These are phyloP conservation scores for Palaemon carinicauda DNA, from an alignment of 1,140 invertebrate genomes.

Conservation along the genomic window DNA sequence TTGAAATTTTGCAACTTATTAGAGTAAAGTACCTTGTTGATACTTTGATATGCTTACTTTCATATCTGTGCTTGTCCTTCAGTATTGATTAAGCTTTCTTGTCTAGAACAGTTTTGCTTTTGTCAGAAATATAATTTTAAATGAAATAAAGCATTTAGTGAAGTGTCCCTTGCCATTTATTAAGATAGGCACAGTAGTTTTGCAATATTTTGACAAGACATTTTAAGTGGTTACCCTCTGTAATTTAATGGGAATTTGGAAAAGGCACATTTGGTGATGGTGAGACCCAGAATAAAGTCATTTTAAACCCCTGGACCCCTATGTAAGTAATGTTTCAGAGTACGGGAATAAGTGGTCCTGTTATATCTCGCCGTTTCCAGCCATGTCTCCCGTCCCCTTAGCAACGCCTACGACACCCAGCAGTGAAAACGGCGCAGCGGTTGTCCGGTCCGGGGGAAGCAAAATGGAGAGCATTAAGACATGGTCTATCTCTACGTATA, in stretches of 20 bases:
- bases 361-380: slow-evolving; percentile 52
- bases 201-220: too few species aligned
- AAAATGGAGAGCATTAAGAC: slow-evolving; percentile 70
- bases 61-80: too few species aligned
- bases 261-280: neutral
- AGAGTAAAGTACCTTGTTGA: too few species aligned
- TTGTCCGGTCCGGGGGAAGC: slow-evolving; percentile 24
- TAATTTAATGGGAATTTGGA: neutral
- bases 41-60: too few species aligned
- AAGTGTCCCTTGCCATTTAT: too few species aligned
- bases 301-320: slow-evolving; percentile 27
- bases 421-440: slow-evolving; percentile 36
- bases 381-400: slow-evolving; percentile 44
- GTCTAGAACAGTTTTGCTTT: too few species aligned
- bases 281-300: neutral
- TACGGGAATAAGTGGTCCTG: slow-evolving; percentile 50
- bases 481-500: slow-evolving; percentile 97
- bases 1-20: too few species aligned
- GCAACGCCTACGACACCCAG: slow-evolving; percentile 27
- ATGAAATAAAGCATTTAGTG: too few species aligned
- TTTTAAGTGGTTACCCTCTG: too few species aligned
- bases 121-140: too few species aligned
- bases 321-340: slow-evolving; percentile 48
- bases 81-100: too few species aligned
- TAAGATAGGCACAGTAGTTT: too few species aligned